phyloP scores from a whole-genome alignment of 2,797 vertebrate species.

The Lepilemur septentrionalis region DNA sequence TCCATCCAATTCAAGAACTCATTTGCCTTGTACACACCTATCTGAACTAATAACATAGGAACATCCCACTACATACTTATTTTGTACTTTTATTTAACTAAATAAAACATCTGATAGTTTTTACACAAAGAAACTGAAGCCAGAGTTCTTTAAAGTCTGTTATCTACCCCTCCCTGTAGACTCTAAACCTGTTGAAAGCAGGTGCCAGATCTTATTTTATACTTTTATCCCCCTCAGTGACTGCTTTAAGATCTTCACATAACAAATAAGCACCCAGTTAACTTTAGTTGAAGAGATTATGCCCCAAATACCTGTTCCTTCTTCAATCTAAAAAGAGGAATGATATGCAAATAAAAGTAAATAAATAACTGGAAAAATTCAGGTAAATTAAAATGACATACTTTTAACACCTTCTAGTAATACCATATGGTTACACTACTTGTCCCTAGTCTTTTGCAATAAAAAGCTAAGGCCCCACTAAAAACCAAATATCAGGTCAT shows the following conservation, averaged over 20 bases:
- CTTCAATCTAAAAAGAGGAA: background rate
- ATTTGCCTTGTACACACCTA: background rate
- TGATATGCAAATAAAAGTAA: background rate
- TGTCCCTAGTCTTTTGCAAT: background rate
- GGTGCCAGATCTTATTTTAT: background rate
- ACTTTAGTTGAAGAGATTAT: background rate
- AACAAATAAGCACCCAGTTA: background rate
- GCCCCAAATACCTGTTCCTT: background rate
- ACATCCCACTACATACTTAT: background rate
- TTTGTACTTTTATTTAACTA: background rate
- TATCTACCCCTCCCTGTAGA: background rate
- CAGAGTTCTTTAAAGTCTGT: background rate
- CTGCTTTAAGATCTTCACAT: background rate
- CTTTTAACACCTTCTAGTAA: background rate
- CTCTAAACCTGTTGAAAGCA: background rate
- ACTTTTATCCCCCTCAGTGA: background rate
- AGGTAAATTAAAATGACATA: constrained; percentile 7
- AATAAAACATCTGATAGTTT: background rate
- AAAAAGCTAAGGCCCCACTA: background rate
- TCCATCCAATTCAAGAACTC: constrained; percentile 13
- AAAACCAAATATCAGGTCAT: background rate
- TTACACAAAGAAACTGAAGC: background rate
- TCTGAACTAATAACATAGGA: background rate
- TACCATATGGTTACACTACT: background rate
- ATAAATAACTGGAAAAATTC: background rate